A percentile compares a stretch with the other conserved stretches of the same genome.
These are phyloP conservation scores for Orchestia grillus DNA, from an alignment of 1,140 invertebrate genomes.

Conservation along the genomic window DNA sequence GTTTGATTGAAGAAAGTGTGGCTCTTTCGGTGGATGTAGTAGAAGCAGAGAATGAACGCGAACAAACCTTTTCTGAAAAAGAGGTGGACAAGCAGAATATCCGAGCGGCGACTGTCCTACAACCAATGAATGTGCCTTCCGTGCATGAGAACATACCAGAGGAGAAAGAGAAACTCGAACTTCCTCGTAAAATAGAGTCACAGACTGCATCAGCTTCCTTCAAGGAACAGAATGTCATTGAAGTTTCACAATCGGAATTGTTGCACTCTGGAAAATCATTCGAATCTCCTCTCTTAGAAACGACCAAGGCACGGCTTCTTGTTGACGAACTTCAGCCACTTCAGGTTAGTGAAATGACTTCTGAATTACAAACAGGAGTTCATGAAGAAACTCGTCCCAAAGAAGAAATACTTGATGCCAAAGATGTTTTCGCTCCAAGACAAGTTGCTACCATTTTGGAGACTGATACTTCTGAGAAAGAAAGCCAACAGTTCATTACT, in stretches of 20 bases:
- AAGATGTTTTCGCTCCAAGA: slow-evolving; percentile 32
- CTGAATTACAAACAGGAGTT: neutral
- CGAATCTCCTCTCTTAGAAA: neutral
- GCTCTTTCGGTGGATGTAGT: slow-evolving; percentile 36
- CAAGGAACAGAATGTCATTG: slow-evolving; percentile 11
- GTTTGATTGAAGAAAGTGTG: slow-evolving; percentile 2
- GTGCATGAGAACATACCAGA: slow-evolving; percentile 23
- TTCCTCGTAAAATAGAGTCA: neutral
- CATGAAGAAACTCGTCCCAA: neutral
- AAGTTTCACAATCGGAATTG: slow-evolving; percentile 19
- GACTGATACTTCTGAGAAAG: neutral
- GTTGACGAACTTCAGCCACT: neutral
- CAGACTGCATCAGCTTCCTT: slow-evolving; percentile 23
- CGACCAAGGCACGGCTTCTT: neutral
- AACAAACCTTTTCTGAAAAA: neutral
- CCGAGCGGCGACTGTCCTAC: neutral
- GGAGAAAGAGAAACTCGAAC: neutral
- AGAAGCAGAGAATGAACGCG: slow-evolving; percentile 35
- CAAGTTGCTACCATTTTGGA: neutral
- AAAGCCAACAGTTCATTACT: neutral
- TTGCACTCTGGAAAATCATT: neutral
- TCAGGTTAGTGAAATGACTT: neutral
- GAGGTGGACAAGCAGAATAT: neutral
- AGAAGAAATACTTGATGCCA: neutral
- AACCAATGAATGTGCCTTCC: slow-evolving; percentile 23